Base-by-base conservation (phyloP, 2,888 invertebrate species). In the Xylota sylvarum region DNA sequence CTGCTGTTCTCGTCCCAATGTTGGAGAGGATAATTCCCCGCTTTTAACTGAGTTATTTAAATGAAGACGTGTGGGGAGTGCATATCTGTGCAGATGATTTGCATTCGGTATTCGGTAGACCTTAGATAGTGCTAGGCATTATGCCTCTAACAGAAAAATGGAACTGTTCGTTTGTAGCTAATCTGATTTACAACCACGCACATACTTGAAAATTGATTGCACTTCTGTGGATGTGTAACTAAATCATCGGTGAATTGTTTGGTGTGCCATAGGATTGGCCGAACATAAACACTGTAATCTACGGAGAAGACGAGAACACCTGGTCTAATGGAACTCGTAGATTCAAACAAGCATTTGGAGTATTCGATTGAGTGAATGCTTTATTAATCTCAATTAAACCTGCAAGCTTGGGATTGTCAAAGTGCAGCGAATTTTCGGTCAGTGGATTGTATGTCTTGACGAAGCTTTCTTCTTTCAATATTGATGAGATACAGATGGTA, bases 91-190 rank as follows among this genome's bases (percentile, higher is more conserved):
- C 32, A 56, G 46, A 64, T 48, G 35, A 72, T 79, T 72, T 65
- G 70, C 64, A 72, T 64, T 27, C 56, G 48, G 58, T 69, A 10
- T 1, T 9, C 37, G 10, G 12, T 37, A 46, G 76, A 30, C 72
- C 46, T 46, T 17, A 30, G 62, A n/a, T 30, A 37, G 14, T 32
- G 19, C n/a, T 40, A 43, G 50, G 12, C 19, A 14, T 9, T 60
- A 43, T 30, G n/a, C 4, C 10, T 37, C 17, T 27, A 35, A 7
- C 48, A 23, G 19, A 60, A 72, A 79, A 79, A 12, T 17, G 17
- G 19, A 55, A 64, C 35, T 55, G 17, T 35, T 58, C 56, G 77
- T 77, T 77, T 70, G 77, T 56, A 82, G 65, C 35, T 56, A 82
- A 76, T 72, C 72, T 58, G 77, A 77, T 77, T 65, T 72, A 46